Evolutionary conservation across 2,797 vertebrate genomes (phyloP).

Genomic region (Chromobotia macracanthus): DNA sequence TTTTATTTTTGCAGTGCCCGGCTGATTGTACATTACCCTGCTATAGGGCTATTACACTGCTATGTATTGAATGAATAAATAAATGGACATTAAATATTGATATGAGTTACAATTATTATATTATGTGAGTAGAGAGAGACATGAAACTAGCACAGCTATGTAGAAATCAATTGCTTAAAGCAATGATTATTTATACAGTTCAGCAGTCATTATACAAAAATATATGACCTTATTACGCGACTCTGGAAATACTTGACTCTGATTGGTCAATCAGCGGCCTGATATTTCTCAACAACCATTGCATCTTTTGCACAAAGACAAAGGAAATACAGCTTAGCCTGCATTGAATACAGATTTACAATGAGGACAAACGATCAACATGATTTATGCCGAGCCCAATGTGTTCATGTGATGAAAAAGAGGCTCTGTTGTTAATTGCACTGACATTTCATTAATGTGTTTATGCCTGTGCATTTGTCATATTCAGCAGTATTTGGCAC

Average conservation of each 20-base stretch:
- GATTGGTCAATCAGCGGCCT: too few species aligned
- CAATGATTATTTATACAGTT: neutral
- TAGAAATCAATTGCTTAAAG: neutral
- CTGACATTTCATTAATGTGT: constrained; percentile 9
- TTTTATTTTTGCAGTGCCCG: neutral
- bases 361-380: neutral
- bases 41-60: neutral
- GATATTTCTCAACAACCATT: too few species aligned
- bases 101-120: constrained; percentile 17
- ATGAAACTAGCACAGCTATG: neutral
- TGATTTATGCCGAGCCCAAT: neutral
- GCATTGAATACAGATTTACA: neutral
- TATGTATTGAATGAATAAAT: constrained; percentile 34
- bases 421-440: constrained; percentile 15
- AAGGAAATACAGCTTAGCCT: neutral
- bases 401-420: neutral
- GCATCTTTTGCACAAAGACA: neutral
- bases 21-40: neutral
- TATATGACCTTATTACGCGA: neutral
- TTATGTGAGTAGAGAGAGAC: neutral
- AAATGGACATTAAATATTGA: constrained; percentile 26
- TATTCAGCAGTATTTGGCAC: constrained; percentile 12
- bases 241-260: neutral
- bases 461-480: constrained; percentile 7
- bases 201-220: neutral